Percentiles rank a stretch among this genome's conserved stretches.
Evolutionary conservation across 2,888 invertebrate species (phyloP).

Genomic region (Cheilosia impressa): DNA sequence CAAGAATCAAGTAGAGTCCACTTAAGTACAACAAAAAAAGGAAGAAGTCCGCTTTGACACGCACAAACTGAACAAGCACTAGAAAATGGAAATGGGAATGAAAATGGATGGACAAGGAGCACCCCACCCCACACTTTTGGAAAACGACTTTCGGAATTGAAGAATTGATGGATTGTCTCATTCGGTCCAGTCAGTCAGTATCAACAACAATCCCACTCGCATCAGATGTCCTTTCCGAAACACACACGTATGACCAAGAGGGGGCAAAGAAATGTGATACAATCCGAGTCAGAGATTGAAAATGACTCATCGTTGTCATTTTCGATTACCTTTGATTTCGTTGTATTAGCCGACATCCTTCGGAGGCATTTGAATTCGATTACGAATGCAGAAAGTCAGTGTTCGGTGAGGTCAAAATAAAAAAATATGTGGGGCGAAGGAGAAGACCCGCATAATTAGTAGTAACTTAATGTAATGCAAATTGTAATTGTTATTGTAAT

Average conservation of each 20-base stretch:
- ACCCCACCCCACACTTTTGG: slow-evolving; percentile 20
- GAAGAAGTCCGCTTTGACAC: not conserved
- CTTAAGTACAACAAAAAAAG: slow-evolving; percentile 3
- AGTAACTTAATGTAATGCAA: slow-evolving; percentile 25
- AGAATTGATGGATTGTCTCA: slow-evolving; percentile 68
- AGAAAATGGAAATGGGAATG: not conserved
- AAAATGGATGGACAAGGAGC: slow-evolving; percentile 9
- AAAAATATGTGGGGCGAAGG: not conserved
- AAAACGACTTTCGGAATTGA: slow-evolving; percentile 60
- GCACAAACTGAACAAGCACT: not conserved
- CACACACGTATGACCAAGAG: not conserved
- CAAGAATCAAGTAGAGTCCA: slow-evolving; percentile 16
- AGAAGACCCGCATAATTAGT: slow-evolving; percentile 7
- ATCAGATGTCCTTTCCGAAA: slow-evolving; percentile 6
- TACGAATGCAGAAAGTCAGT: not conserved
- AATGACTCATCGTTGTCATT: slow-evolving; percentile 3
- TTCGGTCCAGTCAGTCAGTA: slow-evolving; percentile 25
- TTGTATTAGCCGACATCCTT: slow-evolving; percentile 18
- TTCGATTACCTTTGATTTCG: slow-evolving; percentile 44
- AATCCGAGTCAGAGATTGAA: slow-evolving; percentile 1
- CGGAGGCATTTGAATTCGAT: slow-evolving; percentile 4
- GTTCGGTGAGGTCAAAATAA: not conserved
- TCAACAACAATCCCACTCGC: not conserved
- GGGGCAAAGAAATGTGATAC: not conserved
- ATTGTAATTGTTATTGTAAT: not conserved